Evolutionary conservation across 2,888 invertebrate genomes (phyloP).

Genomic region (Lasiommata megera): DNA sequence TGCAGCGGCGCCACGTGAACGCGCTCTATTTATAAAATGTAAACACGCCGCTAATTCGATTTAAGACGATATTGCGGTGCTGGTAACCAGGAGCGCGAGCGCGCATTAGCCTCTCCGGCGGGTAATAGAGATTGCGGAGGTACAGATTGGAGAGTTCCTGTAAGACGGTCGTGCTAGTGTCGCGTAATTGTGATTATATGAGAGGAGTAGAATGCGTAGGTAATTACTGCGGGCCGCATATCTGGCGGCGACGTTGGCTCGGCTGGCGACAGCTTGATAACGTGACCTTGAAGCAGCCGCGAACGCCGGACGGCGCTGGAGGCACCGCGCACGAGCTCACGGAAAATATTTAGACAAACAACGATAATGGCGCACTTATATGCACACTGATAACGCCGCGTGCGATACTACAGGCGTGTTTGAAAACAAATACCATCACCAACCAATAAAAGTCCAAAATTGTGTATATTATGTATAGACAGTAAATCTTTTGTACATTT

Average conservation of each 20-base stretch:
- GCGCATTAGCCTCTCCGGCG: conserved; percentile 55
- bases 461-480: neutral
- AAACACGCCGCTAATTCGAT: conserved; percentile 76
- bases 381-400: conserved; percentile 53
- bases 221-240: conserved; percentile 35
- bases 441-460: neutral
- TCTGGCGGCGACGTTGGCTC: conserved; percentile 32
- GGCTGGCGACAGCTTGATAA: conserved; percentile 77
- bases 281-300: conserved; percentile 75
- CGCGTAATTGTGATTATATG: conserved; percentile 40
- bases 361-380: conserved; percentile 56
- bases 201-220: conserved; percentile 33
- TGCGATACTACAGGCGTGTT: conserved; percentile 32
- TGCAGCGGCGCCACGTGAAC: conserved; percentile 73
- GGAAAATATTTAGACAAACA: conserved; percentile 75
- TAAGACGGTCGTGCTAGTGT: conserved; percentile 58
- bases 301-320: conserved; percentile 72
- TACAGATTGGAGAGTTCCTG: conserved; percentile 76
- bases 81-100: conserved; percentile 62
- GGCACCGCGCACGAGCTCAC: conserved; percentile 62
- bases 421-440: conserved; percentile 2
- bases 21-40: conserved; percentile 77
- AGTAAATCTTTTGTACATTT: no score
- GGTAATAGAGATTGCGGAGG: conserved; percentile 67
- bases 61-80: conserved; percentile 59